These are phyloP conservation scores for Diloba caeruleocephala DNA, from an alignment of 2,888 invertebrate species.

Conservation along the genomic window DNA sequence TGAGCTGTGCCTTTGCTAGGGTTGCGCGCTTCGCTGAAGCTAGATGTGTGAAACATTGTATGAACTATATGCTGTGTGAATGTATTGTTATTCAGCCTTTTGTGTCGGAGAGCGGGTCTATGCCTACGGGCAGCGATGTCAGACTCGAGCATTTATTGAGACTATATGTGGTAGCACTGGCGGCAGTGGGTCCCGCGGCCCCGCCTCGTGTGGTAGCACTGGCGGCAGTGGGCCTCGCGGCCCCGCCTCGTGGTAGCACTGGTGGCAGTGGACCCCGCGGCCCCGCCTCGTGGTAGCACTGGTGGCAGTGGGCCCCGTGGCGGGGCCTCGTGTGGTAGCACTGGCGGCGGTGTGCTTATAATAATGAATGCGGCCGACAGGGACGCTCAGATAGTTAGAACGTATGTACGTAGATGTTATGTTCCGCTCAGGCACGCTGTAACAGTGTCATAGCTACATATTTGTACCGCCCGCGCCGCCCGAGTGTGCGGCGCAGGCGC, in stretches of 20 bases:
- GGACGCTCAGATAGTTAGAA: too few relatives aligned
- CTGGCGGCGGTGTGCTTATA: too few relatives aligned
- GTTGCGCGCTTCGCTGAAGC: background rate
- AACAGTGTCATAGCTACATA: constrained; percentile 74
- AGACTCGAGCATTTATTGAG: background rate
- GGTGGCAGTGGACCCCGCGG: too few relatives aligned
- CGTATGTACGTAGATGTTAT: constrained; percentile 36
- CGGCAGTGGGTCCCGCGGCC: too few relatives aligned
- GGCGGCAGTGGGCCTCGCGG: too few relatives aligned
- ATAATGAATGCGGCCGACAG: too few relatives aligned
- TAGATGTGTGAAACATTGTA: background rate
- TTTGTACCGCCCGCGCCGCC: constrained; percentile 52
- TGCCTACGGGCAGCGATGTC: background rate
- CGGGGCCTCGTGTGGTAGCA: too few relatives aligned
- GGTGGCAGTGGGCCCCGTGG: too few relatives aligned
- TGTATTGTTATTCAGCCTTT: background rate
- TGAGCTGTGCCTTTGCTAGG: constrained; percentile 27
- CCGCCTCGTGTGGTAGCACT: too few relatives aligned
- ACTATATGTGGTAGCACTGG: background rate
- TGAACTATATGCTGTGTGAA: background rate
- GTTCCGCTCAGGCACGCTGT: constrained; percentile 67
- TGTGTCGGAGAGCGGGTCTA: too few relatives aligned
- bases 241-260: too few relatives aligned
- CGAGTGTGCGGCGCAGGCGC: constrained; percentile 66
- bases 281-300: too few relatives aligned